Evolutionary conservation across 1,140 invertebrate genomes (phyloP).

Genomic region (Pseudomyrmex sp.): DNA sequence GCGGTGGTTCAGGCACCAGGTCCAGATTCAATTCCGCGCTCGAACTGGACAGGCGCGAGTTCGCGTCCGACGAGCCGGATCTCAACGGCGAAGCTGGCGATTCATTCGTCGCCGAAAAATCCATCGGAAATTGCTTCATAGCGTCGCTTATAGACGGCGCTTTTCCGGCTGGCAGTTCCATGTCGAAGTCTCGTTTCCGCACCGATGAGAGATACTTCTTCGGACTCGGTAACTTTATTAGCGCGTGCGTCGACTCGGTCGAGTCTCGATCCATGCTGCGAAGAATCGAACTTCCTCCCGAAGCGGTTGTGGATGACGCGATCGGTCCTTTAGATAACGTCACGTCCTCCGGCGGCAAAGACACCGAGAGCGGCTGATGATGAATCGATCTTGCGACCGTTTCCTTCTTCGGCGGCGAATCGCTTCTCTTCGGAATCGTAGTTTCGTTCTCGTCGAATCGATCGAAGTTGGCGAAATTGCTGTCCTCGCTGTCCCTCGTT

Average conservation of each 20-base stretch:
- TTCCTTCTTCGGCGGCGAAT: constrained; percentile 68
- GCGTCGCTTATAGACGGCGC: constrained; percentile 68
- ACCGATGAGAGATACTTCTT: constrained; percentile 79
- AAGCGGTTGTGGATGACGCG: not conserved
- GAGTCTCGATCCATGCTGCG: constrained; percentile 64
- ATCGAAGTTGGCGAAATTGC: constrained; percentile 83
- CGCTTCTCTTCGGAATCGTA: not conserved
- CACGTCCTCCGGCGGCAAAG: constrained; percentile 88
- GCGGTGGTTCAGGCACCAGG: constrained; percentile 89
- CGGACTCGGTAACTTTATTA: constrained; percentile 81
- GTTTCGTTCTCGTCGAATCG: constrained; percentile 80
- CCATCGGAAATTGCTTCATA: constrained; percentile 80
- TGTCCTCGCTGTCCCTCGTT: constrained; percentile 74
- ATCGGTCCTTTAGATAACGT: constrained; percentile 57
- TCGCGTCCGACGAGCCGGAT: constrained; percentile 79
- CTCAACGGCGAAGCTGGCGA: constrained; percentile 79
- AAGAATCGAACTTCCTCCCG: constrained; percentile 20
- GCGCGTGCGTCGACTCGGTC: constrained; percentile 62
- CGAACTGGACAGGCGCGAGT: constrained; percentile 80
- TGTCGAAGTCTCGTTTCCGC: constrained; percentile 76
- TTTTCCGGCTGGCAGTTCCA: constrained; percentile 72
- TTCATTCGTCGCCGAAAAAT: constrained; percentile 79
- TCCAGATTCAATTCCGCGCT: constrained; percentile 84
- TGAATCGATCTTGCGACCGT: constrained; percentile 69
- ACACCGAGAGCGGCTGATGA: constrained; percentile 89